A percentile compares a stretch with the other conserved stretches of the same genome.
These are phyloP conservation scores for Rousettus leschenaultii DNA, from an alignment of 2,113 vertebrate genomes.

Conservation along the genomic window DNA sequence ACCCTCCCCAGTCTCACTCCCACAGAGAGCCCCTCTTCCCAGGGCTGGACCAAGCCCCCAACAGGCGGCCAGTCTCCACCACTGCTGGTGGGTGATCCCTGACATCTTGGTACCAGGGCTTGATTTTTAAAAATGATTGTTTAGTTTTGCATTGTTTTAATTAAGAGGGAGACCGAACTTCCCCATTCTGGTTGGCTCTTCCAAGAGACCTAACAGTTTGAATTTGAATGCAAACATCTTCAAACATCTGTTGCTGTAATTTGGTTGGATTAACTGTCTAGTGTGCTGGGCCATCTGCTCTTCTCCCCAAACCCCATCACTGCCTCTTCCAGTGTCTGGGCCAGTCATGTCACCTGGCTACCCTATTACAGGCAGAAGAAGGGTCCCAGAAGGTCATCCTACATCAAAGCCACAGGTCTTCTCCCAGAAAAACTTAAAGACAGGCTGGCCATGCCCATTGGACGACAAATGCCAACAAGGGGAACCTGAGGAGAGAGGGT, in stretches of 20 bases:
- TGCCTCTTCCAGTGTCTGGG: background rate
- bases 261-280: constrained; percentile 75
- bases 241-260: constrained; percentile 79
- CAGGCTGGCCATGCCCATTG: background rate
- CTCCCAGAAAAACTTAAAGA: background rate
- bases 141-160: constrained; percentile 63
- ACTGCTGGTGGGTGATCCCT: background rate
- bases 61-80: background rate
- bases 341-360: background rate
- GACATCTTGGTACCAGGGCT: background rate
- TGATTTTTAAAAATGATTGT: constrained; percentile 60
- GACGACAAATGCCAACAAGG: background rate
- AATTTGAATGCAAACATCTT: constrained; percentile 68
- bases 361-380: background rate
- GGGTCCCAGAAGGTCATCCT: background rate
- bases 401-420: background rate
- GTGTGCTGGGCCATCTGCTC: constrained; percentile 68
- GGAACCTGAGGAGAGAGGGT: background rate
- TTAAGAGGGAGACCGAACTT: constrained; percentile 61
- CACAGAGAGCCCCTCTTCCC: background rate
- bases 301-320: constrained; percentile 28
- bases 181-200: constrained; percentile 58
- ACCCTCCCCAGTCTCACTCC: background rate
- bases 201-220: constrained; percentile 64
- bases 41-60: background rate